Conservation (phyloP, 2,888 invertebrate genomes). For the Agelastica alni region DNA sequence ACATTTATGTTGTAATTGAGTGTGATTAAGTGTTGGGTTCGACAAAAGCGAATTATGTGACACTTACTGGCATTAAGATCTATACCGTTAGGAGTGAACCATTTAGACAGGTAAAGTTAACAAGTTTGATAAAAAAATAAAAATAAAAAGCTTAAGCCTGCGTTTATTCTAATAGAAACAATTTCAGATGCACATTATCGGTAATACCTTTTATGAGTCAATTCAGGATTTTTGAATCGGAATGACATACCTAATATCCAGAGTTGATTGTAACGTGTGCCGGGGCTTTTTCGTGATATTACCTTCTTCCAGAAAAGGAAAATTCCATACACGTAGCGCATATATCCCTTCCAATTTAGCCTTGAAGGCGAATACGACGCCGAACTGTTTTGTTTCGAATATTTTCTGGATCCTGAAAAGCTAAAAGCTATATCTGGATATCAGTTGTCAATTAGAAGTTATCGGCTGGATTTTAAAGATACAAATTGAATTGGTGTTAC, state of each 20-base stretch:
- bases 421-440: conserved; percentile 12
- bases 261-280: conserved; percentile 23
- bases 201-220: conserved; percentile 9
- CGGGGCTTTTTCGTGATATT: conserved; percentile 16
- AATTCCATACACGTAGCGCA: conserved; percentile 19
- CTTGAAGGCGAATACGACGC: conserved; percentile 13
- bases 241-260: conserved; percentile 22
- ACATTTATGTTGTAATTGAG: no score
- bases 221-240: conserved; percentile 15
- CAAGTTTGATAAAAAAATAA: no score
- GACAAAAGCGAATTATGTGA: no score
- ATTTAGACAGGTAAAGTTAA: no score
- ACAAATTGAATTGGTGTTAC: conserved; percentile 6
- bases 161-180: no score
- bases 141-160: no score
- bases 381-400: conserved; percentile 22
- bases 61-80: no score
- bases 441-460: conserved; percentile 17
- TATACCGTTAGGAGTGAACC: no score
- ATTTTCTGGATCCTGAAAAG: conserved; percentile 4
- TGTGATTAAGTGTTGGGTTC: no score
- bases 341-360: conserved; percentile 24
- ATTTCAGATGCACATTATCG: conserved; percentile 1
- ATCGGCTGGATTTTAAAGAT: conserved; percentile 3
- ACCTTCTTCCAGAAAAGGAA: conserved; percentile 3